Percentiles rank a stretch among this genome's conserved stretches.
These are phyloP conservation scores for Pongo abelii DNA, from an alignment of 2,113 vertebrate genomes.

Conservation along the genomic window DNA sequence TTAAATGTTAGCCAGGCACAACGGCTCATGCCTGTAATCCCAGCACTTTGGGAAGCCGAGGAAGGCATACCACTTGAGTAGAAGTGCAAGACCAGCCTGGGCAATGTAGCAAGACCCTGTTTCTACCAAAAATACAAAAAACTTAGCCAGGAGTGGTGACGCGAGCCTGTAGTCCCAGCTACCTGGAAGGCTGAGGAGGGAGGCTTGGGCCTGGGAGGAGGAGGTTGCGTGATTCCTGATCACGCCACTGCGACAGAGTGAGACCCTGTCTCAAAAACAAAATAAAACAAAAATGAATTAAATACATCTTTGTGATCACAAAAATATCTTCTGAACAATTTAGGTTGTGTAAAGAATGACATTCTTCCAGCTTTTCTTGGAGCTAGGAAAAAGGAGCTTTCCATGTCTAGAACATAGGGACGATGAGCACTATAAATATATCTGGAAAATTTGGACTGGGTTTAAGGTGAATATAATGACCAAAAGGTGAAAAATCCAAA, in stretches of 20 bases:
- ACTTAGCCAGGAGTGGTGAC: too few relatives aligned
- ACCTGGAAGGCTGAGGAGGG: too few relatives aligned
- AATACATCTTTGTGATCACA: constrained; percentile 94
- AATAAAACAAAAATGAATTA: constrained; percentile 87
- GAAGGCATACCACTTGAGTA: too few relatives aligned
- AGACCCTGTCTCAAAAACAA: background rate
- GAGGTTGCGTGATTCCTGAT: too few relatives aligned
- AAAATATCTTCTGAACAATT: constrained; percentile 95
- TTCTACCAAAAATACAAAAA: too few relatives aligned
- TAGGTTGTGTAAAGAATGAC: constrained; percentile 92
- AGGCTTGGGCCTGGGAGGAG: too few relatives aligned
- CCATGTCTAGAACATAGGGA: constrained; percentile 89
- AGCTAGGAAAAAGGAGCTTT: constrained; percentile 92
- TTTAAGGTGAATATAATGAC: constrained; percentile 93
- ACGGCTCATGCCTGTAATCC: too few relatives aligned
- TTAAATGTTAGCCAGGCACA: constrained; percentile 83
- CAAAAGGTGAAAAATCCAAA: constrained; percentile 92
- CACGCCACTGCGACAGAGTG: too few relatives aligned
- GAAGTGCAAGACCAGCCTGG: too few relatives aligned
- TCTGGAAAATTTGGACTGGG: constrained; percentile 90
- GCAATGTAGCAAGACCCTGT: too few relatives aligned
- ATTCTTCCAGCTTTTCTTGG: constrained; percentile 86
- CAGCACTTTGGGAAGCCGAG: too few relatives aligned
- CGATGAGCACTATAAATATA: constrained; percentile 89
- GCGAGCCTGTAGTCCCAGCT: too few relatives aligned